Evolutionary conservation across 2,113 vertebrate species (phyloP).

Genomic region (Indicator maculatus): DNA sequence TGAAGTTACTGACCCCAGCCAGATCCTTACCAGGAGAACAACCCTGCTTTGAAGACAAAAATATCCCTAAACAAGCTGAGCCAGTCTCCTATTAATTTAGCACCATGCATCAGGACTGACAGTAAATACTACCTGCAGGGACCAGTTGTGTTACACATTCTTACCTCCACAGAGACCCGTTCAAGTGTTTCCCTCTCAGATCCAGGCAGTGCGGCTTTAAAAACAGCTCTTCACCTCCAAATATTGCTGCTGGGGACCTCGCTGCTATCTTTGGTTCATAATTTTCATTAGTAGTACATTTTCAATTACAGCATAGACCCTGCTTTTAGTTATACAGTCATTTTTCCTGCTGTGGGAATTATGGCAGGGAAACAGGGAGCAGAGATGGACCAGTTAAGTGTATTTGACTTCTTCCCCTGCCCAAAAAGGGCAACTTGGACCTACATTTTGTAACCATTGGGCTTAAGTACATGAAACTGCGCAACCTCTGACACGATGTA

Average conservation of each 20-base stretch:
- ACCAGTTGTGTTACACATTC: neutral
- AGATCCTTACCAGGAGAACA: neutral
- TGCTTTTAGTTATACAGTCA: neutral
- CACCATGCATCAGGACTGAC: fast-evolving
- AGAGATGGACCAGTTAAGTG: neutral
- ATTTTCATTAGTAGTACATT: neutral
- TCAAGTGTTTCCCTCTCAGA: neutral
- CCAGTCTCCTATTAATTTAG: neutral
- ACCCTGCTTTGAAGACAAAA: neutral
- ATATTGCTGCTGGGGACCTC: neutral
- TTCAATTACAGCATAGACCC: neutral
- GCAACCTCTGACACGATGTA: slow-evolving; percentile 29
- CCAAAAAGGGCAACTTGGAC: neutral
- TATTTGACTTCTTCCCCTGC: slow-evolving; percentile 1
- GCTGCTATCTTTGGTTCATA: fast-evolving
- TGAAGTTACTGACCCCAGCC: neutral
- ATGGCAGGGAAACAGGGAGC: neutral
- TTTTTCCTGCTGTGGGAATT: slow-evolving; percentile 17
- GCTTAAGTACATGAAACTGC: neutral
- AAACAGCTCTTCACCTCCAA: neutral
- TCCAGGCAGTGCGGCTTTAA: neutral
- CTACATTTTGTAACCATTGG: slow-evolving; percentile 5
- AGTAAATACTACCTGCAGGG: neutral
- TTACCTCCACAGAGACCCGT: neutral
- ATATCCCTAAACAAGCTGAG: neutral